Conservation (phyloP, 2,113 vertebrate species). For the Bambusicola thoracicus region DNA sequence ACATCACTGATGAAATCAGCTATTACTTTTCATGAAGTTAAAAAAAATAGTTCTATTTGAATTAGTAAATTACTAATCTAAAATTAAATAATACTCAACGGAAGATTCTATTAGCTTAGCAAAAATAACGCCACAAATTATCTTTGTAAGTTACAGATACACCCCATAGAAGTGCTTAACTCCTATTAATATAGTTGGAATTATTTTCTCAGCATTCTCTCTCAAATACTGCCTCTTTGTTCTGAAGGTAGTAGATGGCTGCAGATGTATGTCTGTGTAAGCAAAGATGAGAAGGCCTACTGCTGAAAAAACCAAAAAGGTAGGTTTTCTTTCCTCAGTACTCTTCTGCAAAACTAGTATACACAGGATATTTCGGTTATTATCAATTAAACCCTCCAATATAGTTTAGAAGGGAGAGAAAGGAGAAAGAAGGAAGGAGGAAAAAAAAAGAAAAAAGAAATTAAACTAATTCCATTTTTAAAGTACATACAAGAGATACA, state of each 20-base stretch:
- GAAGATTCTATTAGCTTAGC: neutral
- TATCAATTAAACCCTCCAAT: neutral
- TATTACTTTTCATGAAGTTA: neutral
- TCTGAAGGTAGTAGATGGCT: neutral
- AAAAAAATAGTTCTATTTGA: neutral
- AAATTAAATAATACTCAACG: neutral
- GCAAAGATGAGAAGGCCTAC: neutral
- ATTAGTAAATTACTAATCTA: neutral
- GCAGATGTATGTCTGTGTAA: neutral
- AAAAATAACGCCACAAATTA: neutral
- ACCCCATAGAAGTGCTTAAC: neutral
- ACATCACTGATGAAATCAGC: neutral
- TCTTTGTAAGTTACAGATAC: neutral
- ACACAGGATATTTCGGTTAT: neutral
- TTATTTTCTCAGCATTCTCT: neutral
- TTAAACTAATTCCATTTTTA: neutral
- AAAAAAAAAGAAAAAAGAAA: neutral
- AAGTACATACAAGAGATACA: neutral
- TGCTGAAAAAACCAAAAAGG: neutral
- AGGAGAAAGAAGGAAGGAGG: neutral
- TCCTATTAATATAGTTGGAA: neutral
- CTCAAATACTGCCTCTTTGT: neutral
- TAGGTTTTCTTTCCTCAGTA: neutral
- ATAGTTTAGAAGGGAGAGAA: rapidly evolving
- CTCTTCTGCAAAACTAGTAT: neutral